phyloP scores from a whole-genome alignment of 1,140 invertebrate genomes.

The Gonatopus flavifemur region DNA sequence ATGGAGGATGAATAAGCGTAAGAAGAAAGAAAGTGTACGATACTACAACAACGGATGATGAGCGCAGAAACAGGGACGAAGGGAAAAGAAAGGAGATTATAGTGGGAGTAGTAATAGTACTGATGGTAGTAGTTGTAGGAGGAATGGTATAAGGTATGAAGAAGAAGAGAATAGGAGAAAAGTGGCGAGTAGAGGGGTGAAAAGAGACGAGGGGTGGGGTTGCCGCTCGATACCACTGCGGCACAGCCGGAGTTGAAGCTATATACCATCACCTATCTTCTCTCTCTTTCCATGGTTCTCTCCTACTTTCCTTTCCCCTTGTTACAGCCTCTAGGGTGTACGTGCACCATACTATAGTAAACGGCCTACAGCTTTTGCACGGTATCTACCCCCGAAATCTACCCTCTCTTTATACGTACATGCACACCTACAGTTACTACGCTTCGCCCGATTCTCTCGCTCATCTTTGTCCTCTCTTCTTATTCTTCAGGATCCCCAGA shows the following conservation, averaged over 20 bases:
- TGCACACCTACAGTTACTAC: neutral
- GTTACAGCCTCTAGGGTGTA: constrained; percentile 4
- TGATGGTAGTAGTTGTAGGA: neutral
- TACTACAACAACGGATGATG: too few species aligned
- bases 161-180: constrained; percentile 17
- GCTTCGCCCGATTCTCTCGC: constrained; percentile 9
- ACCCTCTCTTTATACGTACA: constrained; percentile 18
- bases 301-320: neutral
- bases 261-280: constrained; percentile 19
- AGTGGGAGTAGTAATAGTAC: too few species aligned
- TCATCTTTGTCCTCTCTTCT: constrained; percentile 3
- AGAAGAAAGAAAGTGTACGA: too few species aligned
- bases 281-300: constrained; percentile 6
- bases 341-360: constrained; percentile 29
- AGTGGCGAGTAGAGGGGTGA: too few species aligned
- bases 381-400: constrained; percentile 36
- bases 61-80: too few species aligned
- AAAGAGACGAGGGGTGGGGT: constrained; percentile 46
- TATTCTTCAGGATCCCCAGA: constrained; percentile 23
- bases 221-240: constrained; percentile 58
- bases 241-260: constrained; percentile 54
- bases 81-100: too few species aligned
- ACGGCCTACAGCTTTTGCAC: constrained; percentile 34
- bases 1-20: too few species aligned
- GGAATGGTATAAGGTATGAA: neutral